Evolutionary conservation across 2,113 vertebrate genomes (phyloP).

Genomic region (Nibea coibor): DNA sequence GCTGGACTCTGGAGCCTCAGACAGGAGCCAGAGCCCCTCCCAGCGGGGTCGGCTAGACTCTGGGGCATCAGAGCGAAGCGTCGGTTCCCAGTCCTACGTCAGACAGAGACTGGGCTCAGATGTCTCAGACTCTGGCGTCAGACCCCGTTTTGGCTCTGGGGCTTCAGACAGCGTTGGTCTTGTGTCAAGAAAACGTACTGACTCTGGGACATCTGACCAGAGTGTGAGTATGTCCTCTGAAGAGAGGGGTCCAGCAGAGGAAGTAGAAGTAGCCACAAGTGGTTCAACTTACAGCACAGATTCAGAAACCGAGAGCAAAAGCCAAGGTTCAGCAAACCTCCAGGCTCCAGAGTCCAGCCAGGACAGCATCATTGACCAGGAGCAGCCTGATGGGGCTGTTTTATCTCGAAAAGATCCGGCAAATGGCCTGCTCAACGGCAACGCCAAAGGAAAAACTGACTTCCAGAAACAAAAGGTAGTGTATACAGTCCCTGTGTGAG

Average conservation of each 20-base stretch:
- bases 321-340: conserved; percentile 19
- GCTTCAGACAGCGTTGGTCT: conserved; percentile 50
- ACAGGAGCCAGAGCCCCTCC: conserved; percentile 70
- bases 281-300: conserved; percentile 68
- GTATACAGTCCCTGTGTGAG: background rate
- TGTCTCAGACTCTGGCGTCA: conserved; percentile 62
- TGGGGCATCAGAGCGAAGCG: conserved; percentile 70
- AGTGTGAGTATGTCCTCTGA: conserved; percentile 62
- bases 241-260: conserved; percentile 49
- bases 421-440: conserved; percentile 55
- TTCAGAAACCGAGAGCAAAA: conserved; percentile 56
- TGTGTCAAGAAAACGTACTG: conserved; percentile 64
- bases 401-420: conserved; percentile 55
- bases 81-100: conserved; percentile 47
- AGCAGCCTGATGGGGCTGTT: conserved; percentile 70
- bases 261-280: conserved; percentile 38
- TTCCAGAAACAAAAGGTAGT: conserved; percentile 71
- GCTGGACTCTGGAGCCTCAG: conserved; percentile 78
- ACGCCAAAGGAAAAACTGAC: conserved; percentile 33
- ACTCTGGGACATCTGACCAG: conserved; percentile 64
- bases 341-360: conserved; percentile 29
- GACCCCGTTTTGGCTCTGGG: conserved; percentile 60
- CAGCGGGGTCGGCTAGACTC: conserved; percentile 71
- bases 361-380: conserved; percentile 39
- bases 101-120: conserved; percentile 75